Evolutionary conservation across 2,113 vertebrate genomes (phyloP).

Genomic region (Bostrychus sinensis): DNA sequence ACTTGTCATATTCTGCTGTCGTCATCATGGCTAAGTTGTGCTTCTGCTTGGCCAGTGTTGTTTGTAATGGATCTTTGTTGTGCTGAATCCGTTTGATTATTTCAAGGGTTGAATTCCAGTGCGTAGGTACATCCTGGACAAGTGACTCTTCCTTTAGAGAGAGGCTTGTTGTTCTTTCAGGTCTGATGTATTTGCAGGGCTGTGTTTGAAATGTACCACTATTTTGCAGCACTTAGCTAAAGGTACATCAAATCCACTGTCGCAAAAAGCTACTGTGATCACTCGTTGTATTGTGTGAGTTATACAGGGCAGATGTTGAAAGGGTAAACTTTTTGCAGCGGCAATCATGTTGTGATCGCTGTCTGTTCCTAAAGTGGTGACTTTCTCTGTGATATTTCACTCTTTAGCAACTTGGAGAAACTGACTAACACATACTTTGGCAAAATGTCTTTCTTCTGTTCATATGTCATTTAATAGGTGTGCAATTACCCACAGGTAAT

Average conservation of each 20-base stretch:
- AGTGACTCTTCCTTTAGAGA: not conserved
- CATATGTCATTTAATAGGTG: not conserved
- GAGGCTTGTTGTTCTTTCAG: not conserved
- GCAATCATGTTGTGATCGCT: slow-evolving; percentile 1
- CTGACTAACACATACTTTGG: not conserved
- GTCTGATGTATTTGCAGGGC: not conserved
- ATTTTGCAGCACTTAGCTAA: not conserved
- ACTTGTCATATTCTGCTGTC: not conserved
- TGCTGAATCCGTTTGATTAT: not conserved
- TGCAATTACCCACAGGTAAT: not conserved
- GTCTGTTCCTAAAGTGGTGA: slow-evolving; percentile 7
- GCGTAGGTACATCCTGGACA: not conserved
- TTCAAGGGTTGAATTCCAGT: not conserved
- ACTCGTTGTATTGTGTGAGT: not conserved
- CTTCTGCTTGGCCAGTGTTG: not conserved
- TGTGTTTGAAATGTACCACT: slow-evolving; percentile 4
- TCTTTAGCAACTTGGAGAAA: not conserved
- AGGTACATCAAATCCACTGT: not conserved
- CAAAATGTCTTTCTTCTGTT: slow-evolving; percentile 12
- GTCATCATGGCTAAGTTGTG: not conserved
- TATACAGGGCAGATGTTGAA: not conserved
- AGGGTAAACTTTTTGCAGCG: not conserved
- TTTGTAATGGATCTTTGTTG: not conserved
- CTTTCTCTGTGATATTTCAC: not conserved
- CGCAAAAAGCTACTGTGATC: not conserved